Conservation (phyloP, 2,113 vertebrate genomes). For the Tyto alba region DNA sequence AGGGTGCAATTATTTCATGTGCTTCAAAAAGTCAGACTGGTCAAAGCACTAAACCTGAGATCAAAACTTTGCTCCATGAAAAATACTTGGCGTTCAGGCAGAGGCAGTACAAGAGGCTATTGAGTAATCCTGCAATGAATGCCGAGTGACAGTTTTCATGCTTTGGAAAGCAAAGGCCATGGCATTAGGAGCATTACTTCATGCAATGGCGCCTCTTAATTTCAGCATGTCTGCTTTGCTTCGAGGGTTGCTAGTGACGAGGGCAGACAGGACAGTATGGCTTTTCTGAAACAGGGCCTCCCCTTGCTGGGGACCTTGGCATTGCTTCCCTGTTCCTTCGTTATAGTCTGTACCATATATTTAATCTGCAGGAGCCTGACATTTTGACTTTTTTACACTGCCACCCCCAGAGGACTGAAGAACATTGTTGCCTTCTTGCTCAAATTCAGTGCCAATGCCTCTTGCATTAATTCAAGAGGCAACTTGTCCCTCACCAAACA, state of each 20-base stretch:
- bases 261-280: not conserved
- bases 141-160: not conserved
- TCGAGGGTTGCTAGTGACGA: fast-evolving
- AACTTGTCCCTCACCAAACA: not conserved
- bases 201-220: not conserved
- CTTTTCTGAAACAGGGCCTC: not conserved
- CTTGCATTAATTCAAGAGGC: not conserved
- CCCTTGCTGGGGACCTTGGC: not conserved
- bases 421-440: not conserved
- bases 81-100: not conserved
- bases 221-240: not conserved
- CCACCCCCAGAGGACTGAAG: not conserved
- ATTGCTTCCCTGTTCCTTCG: not conserved
- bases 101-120: not conserved
- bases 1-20: not conserved
- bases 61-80: not conserved
- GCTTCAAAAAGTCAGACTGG: not conserved
- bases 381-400: not conserved
- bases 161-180: not conserved
- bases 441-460: not conserved
- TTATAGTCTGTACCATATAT: not conserved
- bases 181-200: not conserved
- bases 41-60: not conserved
- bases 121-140: not conserved
- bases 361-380: not conserved